Percentiles rank a stretch among this genome's conserved stretches.
These are phyloP conservation scores for Condylura cristata DNA, from an alignment of 2,113 vertebrate genomes.

Conservation along the genomic window DNA sequence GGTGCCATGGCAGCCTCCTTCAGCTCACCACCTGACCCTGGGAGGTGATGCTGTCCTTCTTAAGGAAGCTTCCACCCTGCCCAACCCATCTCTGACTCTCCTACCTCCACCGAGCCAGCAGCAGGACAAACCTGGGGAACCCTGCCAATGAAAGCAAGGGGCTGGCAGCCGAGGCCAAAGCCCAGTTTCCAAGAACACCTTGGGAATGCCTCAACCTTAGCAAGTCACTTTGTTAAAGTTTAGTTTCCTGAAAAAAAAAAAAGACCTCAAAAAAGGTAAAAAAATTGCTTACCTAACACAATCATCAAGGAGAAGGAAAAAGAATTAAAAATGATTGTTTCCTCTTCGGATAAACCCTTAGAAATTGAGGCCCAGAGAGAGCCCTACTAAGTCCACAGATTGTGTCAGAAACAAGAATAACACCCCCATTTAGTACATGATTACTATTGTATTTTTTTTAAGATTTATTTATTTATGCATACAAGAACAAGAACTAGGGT, in stretches of 20 bases:
- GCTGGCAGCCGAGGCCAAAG: not conserved
- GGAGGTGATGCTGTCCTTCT: not conserved
- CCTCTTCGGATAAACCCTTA: not conserved
- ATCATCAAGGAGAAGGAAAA: not conserved
- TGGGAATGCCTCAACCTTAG: not conserved
- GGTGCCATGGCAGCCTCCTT: not conserved
- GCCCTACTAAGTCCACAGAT: not conserved
- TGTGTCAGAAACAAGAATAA: not conserved
- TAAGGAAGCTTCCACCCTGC: too few relatives aligned
- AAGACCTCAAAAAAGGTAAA: too few relatives aligned
- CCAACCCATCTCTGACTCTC: too few relatives aligned
- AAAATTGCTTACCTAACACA: not conserved
- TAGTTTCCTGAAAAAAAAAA: not conserved
- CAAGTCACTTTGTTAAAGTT: not conserved
- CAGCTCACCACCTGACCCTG: fast-evolving
- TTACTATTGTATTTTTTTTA: too few relatives aligned
- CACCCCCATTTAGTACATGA: not conserved
- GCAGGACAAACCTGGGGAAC: too few relatives aligned
- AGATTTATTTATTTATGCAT: too few relatives aligned
- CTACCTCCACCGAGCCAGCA: not conserved
- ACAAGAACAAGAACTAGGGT: too few relatives aligned
- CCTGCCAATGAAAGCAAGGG: not conserved
- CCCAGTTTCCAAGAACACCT: not conserved
- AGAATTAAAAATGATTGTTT: not conserved
- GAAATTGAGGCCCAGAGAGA: not conserved